Evolutionary conservation across 2,888 invertebrate species (phyloP), one percentile per base, ranked within the genome.

Genomic region (Eugnorisma glareosa): DNA sequence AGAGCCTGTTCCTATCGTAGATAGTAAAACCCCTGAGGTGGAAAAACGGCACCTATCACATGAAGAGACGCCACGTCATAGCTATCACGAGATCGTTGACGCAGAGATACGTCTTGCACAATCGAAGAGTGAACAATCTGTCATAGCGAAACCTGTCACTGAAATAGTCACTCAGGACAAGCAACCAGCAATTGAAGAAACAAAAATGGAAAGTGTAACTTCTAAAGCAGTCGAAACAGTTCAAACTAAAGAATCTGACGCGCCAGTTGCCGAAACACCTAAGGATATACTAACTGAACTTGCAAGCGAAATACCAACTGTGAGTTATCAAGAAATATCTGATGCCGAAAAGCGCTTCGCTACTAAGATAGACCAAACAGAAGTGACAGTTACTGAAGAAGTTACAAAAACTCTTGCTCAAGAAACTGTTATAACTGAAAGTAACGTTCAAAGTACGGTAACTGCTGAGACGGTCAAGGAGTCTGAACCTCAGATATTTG

Each of bases 41-140:
- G 21, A 18, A 18, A 64, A 67, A 67, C 61, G 6, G 24, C 59
- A 37, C 75, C 59, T 84, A 40, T 81, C 90, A 73, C 79, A 73
- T 67, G 87, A 89, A 40, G 91, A 93, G 84, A 81, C 80, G 35
- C 91, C 91, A 21, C 89, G 85, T 15, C 89, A 92, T 64, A 92
- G 89, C 79, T 93, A 94, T 86, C 88, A 93, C 59, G 93, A 94
- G 77, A 89, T 94, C 40, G 63, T 71, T 75, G 92, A 93, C 63
- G 93, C 93, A 68, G 94, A 95, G 89, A 90, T 82, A 75, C 73
- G 84, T 37, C 80, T 89, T 35, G 92, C 88, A n/a, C 78, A 66
- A 48, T 67, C 74, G 1, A 78, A 83, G 37, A 74, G 43, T 73
- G n/a, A 54, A 28, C 69, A 59, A 59, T 59, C 69, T 70, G 13